Evolutionary conservation across 1,140 invertebrate genomes (phyloP).

Genomic region (Dendrolimus punctatus): DNA sequence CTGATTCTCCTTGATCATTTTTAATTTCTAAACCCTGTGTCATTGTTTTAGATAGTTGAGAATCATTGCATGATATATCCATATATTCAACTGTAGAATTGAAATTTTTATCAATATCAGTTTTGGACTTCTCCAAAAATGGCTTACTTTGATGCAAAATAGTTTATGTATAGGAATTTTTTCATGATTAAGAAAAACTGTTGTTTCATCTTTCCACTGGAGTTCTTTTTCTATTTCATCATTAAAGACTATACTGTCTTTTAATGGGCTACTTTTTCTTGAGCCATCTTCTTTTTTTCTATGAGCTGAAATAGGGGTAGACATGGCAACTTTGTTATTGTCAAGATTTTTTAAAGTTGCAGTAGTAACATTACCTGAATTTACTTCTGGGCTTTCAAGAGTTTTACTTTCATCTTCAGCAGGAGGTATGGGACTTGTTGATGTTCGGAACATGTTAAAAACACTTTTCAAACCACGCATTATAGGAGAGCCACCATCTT

Average conservation of each 20-base stretch:
- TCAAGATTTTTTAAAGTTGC: too few relatives aligned
- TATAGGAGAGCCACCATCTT: conserved; percentile 49
- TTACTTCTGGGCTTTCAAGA: conserved; percentile 1
- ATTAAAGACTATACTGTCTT: conserved; percentile 53
- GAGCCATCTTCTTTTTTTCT: conserved; percentile 28
- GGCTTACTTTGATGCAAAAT: conserved; percentile 25
- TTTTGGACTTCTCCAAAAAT: conserved; percentile 5
- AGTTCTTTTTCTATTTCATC: conserved; percentile 56
- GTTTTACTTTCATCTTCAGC: conserved; percentile 14
- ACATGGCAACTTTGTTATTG: conserved; percentile 13
- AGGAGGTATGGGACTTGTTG: conserved; percentile 50
- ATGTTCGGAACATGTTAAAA: conserved; percentile 56
- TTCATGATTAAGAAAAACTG: conserved; percentile 51
- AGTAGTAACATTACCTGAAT: conserved; percentile 9
- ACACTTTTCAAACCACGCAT: conserved; percentile 59
- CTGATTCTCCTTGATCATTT: conserved; percentile 33
- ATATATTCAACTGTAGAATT: conserved; percentile 45
- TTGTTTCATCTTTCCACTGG: conserved; percentile 58
- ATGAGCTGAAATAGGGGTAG: conserved; percentile 38
- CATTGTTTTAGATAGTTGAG: conserved; percentile 28
- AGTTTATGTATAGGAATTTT: conserved; percentile 56
- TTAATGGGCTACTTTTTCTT: conserved; percentile 43
- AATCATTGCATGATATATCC: conserved; percentile 49
- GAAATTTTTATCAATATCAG: conserved; percentile 7
- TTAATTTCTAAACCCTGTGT: conserved; percentile 16